These are phyloP conservation scores for Hirundo rustica DNA, from an alignment of 2,797 vertebrate genomes.

Conservation along the genomic window DNA sequence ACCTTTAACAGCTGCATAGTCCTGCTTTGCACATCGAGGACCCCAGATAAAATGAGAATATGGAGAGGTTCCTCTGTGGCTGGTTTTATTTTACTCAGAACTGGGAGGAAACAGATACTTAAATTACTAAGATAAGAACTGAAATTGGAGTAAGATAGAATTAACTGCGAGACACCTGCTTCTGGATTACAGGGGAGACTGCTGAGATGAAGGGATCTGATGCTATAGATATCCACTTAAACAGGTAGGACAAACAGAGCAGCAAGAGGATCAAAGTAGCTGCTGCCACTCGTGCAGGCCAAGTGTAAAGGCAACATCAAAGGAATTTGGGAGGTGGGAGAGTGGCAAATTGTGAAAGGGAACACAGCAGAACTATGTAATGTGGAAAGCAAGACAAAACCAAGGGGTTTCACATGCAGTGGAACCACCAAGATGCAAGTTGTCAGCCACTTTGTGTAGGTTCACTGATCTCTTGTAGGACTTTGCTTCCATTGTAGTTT, in stretches of 20 bases:
- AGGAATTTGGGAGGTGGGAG: not conserved
- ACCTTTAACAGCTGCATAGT: not conserved
- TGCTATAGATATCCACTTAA: conserved; percentile 15
- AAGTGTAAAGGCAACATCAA: not conserved
- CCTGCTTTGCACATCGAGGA: not conserved
- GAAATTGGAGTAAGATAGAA: conserved; percentile 39
- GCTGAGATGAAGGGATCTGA: not conserved
- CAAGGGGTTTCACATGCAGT: not conserved
- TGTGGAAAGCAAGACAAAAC: not conserved
- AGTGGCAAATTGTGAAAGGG: not conserved
- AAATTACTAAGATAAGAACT: conserved; percentile 3
- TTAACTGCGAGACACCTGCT: not conserved
- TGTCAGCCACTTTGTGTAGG: not conserved
- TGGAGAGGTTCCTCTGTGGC: not conserved
- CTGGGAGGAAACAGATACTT: not conserved
- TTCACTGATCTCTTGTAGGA: not conserved
- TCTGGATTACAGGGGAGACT: conserved; percentile 24
- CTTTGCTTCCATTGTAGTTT: not conserved
- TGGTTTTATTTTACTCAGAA: conserved; percentile 11
- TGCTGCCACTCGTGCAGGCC: not conserved
- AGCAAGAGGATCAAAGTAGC: not conserved
- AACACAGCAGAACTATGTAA: not conserved
- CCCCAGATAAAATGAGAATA: not conserved
- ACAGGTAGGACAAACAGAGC: not conserved
- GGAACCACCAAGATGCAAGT: not conserved